A percentile compares a stretch with the other conserved stretches of the same genome.
These are phyloP conservation scores for Acleris emargana DNA, from an alignment of 2,888 invertebrate genomes.

Conservation along the genomic window DNA sequence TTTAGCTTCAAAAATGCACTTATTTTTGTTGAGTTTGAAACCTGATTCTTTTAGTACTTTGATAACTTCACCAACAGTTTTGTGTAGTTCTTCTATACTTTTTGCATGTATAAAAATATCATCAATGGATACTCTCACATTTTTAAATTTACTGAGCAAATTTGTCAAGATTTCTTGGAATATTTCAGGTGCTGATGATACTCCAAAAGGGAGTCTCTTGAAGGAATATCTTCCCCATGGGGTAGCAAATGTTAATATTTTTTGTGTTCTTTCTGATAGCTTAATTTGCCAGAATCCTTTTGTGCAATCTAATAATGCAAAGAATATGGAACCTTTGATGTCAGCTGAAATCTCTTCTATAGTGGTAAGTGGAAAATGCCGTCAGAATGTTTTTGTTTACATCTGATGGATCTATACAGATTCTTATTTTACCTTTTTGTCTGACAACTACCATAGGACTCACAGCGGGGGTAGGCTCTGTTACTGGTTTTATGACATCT, in stretches of 20 bases:
- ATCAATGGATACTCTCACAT: slow-evolving; percentile 33
- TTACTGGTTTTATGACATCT: slow-evolving; percentile 40
- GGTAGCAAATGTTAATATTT: slow-evolving; percentile 26
- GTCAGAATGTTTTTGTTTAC: too few relatives aligned
- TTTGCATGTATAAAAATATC: slow-evolving; percentile 33
- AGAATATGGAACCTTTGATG: too few relatives aligned
- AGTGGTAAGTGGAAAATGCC: too few relatives aligned
- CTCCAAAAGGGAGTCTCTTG: slow-evolving; percentile 39
- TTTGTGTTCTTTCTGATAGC: slow-evolving; percentile 31
- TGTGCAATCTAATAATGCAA: slow-evolving; percentile 37
- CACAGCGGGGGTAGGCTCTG: slow-evolving; percentile 41
- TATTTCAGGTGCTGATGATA: slow-evolving; percentile 37
- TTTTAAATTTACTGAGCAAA: slow-evolving; percentile 30
- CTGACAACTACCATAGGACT: slow-evolving; percentile 41
- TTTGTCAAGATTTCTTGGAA: slow-evolving; percentile 38
- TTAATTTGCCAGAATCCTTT: slow-evolving; percentile 40
- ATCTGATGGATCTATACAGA: too few relatives aligned
- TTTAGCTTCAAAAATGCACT: slow-evolving; percentile 39
- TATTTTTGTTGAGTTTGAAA: too few relatives aligned
- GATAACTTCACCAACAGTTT: slow-evolving; percentile 26
- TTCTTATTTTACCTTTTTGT: slow-evolving; percentile 40
- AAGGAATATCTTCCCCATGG: slow-evolving; percentile 40
- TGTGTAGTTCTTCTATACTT: slow-evolving; percentile 30
- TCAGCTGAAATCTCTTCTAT: too few relatives aligned
- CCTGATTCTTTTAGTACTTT: slow-evolving; percentile 26